phyloP scores from a whole-genome alignment of 2,888 invertebrate species.

The Eupithecia dodoneata region DNA sequence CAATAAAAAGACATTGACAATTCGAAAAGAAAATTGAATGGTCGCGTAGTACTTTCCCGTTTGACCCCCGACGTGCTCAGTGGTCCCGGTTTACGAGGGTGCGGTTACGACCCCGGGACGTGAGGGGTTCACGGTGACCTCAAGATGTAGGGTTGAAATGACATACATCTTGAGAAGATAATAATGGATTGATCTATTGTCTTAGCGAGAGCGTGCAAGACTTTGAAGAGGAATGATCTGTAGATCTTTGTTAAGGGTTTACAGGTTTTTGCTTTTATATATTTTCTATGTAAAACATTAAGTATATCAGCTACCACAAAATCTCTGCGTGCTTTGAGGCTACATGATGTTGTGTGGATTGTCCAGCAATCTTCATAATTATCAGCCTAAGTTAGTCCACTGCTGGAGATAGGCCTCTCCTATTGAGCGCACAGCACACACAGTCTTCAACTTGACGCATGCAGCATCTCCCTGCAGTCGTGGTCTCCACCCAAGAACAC shows the following conservation, averaged over 20 bases:
- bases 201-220: neutral
- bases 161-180: neutral
- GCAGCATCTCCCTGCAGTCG: no score
- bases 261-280: no score
- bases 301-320: neutral
- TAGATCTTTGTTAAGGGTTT: no score
- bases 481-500: no score
- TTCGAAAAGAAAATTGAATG: slow-evolving; percentile 29
- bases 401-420: no score
- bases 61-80: slow-evolving; percentile 29
- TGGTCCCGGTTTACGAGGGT: slow-evolving; percentile 20
- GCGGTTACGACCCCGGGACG: slow-evolving; percentile 2
- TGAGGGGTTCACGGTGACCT: neutral
- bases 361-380: neutral
- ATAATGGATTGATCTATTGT: neutral
- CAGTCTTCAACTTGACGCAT: no score
- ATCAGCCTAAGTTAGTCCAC: no score
- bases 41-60: slow-evolving; percentile 12
- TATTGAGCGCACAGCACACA: no score
- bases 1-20: slow-evolving; percentile 27
- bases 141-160: slow-evolving; percentile 1
- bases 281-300: no score
- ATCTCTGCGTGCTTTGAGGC: neutral
- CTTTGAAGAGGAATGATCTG: no score
- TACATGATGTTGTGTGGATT: neutral